Evolutionary conservation across 30 jellyfish, hydroid and myxozoan genomes (phyloP).

Genomic region (Aurelia sp.): DNA sequence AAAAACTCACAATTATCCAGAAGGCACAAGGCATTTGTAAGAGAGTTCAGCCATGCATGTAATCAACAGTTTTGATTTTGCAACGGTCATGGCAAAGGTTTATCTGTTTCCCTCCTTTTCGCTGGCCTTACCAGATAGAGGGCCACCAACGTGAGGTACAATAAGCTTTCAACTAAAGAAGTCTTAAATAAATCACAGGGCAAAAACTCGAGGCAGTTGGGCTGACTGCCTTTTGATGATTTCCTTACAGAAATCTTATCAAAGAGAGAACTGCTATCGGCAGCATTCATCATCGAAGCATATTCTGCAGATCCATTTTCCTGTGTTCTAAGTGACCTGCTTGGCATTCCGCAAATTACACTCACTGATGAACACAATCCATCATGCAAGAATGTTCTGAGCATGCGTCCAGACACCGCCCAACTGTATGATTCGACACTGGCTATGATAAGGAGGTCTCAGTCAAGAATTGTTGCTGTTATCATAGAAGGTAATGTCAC

Average conservation of each 20-base stretch:
- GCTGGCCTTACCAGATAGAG: no score
- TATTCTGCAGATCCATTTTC: conserved; percentile 72
- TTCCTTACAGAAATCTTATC: conserved; percentile 27
- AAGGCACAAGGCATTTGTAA: no score
- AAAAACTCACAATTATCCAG: not conserved
- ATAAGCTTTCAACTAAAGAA: no score
- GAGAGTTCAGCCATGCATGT: no score
- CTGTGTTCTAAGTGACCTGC: conserved; percentile 79
- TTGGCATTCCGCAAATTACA: conserved; percentile 79
- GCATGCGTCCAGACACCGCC: conserved; percentile 85
- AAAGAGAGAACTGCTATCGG: conserved; percentile 42
- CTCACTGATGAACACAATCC: conserved; percentile 81
- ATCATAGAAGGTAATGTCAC: conserved; percentile 64
- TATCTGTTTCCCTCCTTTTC: no score
- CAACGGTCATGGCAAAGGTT: no score
- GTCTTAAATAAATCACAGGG: not conserved
- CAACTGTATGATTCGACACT: conserved; percentile 72
- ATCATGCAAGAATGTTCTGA: conserved; percentile 71
- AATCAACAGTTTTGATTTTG: no score
- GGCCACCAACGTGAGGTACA: no score
- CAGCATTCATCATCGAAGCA: conserved; percentile 79
- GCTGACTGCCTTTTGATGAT: not conserved
- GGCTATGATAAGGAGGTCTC: conserved; percentile 67
- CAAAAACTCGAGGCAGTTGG: not conserved
- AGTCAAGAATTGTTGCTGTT: conserved; percentile 78